Evolutionary conservation across 2,888 invertebrate genomes (phyloP).

Genomic region (Nipponacmea schrenckii): DNA sequence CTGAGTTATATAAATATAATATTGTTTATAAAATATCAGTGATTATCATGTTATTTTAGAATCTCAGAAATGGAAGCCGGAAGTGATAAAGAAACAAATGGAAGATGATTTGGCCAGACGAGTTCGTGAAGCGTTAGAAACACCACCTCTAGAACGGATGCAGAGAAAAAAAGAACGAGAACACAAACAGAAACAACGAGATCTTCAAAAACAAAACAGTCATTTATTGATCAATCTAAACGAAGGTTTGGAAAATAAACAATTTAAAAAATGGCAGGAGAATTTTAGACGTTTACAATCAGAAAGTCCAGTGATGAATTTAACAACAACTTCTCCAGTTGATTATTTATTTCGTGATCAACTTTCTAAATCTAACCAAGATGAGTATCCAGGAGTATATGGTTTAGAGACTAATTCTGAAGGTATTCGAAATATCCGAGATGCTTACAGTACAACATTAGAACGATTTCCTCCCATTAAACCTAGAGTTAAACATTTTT

Average conservation of each 20-base stretch:
- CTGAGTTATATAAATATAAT: not conserved
- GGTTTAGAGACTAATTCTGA: constrained; percentile 51
- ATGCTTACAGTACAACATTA: constrained; percentile 22
- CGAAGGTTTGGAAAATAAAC: not conserved
- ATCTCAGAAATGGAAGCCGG: constrained; percentile 38
- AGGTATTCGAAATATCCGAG: constrained; percentile 48
- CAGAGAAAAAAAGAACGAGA: constrained; percentile 18
- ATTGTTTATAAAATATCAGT: not conserved
- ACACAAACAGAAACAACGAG: constrained; percentile 18
- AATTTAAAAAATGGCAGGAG: not conserved
- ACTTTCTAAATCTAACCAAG: constrained; percentile 55
- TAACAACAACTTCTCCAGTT: not conserved
- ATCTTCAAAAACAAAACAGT: constrained; percentile 50
- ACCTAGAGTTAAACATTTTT: constrained; percentile 42
- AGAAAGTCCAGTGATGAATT: not conserved
- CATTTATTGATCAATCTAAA: constrained; percentile 36
- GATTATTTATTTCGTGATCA: constrained; percentile 43
- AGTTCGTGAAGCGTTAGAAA: constrained; percentile 63
- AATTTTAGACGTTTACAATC: not conserved
- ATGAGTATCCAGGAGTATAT: constrained; percentile 54
- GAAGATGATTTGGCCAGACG: constrained; percentile 62
- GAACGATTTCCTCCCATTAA: constrained; percentile 23
- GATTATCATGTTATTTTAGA: not conserved
- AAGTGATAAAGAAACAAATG: constrained; percentile 58
- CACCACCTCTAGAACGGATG: constrained; percentile 59